Conservation (phyloP, 2,888 invertebrate species). For the Apomyelois bistriatella region DNA sequence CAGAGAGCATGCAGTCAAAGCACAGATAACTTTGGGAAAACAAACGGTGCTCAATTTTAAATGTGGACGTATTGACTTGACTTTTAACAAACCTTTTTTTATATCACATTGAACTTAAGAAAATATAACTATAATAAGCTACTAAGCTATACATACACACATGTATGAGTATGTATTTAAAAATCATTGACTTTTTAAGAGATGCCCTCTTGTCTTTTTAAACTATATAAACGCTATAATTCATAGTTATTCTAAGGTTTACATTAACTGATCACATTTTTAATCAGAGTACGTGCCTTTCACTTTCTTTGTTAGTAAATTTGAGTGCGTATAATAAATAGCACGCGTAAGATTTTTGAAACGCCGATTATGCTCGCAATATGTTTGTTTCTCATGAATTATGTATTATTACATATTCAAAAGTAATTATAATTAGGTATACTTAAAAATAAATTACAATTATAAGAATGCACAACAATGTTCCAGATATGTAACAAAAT, state of each 20-base stretch:
- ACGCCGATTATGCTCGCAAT: slow-evolving; percentile 11
- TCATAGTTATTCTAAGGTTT: slow-evolving; percentile 15
- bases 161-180: too few relatives aligned
- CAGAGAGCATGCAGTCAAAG: neutral
- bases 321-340: slow-evolving; percentile 32
- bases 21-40: too few relatives aligned
- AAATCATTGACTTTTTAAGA: too few relatives aligned
- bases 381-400: slow-evolving; percentile 9
- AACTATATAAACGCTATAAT: neutral
- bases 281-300: slow-evolving; percentile 64
- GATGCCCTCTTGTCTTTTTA: too few relatives aligned
- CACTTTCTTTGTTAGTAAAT: slow-evolving; percentile 58
- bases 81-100: too few relatives aligned
- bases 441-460: slow-evolving; percentile 1
- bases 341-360: slow-evolving; percentile 25
- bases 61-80: too few relatives aligned
- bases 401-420: slow-evolving; percentile 6
- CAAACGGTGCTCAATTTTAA: too few relatives aligned
- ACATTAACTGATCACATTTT: slow-evolving; percentile 64
- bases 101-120: too few relatives aligned
- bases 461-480: neutral
- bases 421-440: neutral
- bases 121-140: too few relatives aligned
- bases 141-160: too few relatives aligned
- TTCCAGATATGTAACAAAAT: neutral